phyloP scores from a whole-genome alignment of 2,888 invertebrate species.

The Choreutis nemorana region DNA sequence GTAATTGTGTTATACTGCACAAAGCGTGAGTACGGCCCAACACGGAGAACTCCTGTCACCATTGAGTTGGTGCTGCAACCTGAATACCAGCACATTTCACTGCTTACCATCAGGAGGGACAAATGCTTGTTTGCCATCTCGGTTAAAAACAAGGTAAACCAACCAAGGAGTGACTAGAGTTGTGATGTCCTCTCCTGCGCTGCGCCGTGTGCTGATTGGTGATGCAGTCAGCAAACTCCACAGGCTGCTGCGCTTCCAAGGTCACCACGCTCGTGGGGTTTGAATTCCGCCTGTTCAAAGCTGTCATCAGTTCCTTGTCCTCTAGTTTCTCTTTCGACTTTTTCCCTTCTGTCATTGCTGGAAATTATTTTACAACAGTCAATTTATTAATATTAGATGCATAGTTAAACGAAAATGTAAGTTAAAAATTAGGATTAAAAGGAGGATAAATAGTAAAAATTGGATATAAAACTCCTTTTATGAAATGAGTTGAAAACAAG shows the following conservation, averaged over 20 bases:
- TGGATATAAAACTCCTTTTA: no score
- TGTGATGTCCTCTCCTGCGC: conserved; percentile 42
- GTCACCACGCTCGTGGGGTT: conserved; percentile 54
- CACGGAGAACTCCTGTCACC: no score
- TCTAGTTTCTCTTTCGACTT: conserved; percentile 70
- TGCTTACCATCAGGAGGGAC: no score
- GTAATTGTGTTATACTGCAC: no score
- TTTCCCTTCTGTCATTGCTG: conserved; percentile 69
- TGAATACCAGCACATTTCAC: no score
- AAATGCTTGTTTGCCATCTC: not conserved
- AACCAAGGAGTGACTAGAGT: conserved; percentile 46
- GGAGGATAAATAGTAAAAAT: no score
- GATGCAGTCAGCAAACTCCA: conserved; percentile 68
- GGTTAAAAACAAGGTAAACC: conserved; percentile 8
- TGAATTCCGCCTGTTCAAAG: conserved; percentile 42
- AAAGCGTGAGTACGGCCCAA: no score
- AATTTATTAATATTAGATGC: conserved; percentile 1
- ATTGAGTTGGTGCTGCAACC: no score
- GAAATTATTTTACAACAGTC: no score
- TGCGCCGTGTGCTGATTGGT: conserved; percentile 67
- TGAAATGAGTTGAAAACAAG: no score
- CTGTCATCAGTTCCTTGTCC: conserved; percentile 57
- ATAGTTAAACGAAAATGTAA: not conserved
- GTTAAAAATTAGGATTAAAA: no score
- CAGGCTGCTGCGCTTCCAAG: conserved; percentile 41